Conservation (phyloP, 1,140 invertebrate species). For the Drosophila azteca region DNA sequence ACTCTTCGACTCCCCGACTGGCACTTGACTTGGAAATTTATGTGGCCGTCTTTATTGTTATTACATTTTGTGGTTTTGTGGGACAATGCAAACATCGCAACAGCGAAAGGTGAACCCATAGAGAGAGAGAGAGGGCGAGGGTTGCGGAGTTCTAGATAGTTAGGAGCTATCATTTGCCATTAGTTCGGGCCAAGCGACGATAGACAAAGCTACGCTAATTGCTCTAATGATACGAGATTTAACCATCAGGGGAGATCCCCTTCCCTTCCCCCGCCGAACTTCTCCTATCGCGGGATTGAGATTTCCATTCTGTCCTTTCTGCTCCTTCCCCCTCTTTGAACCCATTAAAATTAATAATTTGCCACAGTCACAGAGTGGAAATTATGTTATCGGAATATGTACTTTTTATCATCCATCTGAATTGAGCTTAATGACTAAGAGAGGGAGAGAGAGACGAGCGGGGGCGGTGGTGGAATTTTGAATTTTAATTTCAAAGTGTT, state of each 20-base stretch:
- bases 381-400: slow-evolving; percentile 39
- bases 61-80: slow-evolving; percentile 59
- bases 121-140: slow-evolving; percentile 1
- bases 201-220: slow-evolving; percentile 74
- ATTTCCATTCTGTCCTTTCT: too few relatives aligned
- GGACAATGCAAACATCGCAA: slow-evolving; percentile 1
- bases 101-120: slow-evolving; percentile 8
- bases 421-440: slow-evolving; percentile 62
- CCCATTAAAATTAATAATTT: slow-evolving; percentile 81
- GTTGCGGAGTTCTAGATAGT: slow-evolving; percentile 21
- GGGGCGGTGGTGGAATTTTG: slow-evolving; percentile 42
- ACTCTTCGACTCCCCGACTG: slow-evolving; percentile 14
- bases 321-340: slow-evolving; percentile 6
- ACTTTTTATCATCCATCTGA: slow-evolving; percentile 68
- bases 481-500: slow-evolving; percentile 74
- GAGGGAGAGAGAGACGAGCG: neutral
- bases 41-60: slow-evolving; percentile 77
- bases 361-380: slow-evolving; percentile 31
- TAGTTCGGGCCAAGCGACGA: slow-evolving; percentile 65
- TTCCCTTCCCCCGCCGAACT: too few relatives aligned
- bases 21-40: slow-evolving; percentile 76
- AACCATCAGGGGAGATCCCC: neutral
- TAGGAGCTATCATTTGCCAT: slow-evolving; percentile 50
- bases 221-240: slow-evolving; percentile 38
- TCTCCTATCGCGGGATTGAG: too few relatives aligned